Base-by-base conservation (phyloP, 2,113 vertebrate species). In the Protobothrops mucrosquamatus region DNA sequence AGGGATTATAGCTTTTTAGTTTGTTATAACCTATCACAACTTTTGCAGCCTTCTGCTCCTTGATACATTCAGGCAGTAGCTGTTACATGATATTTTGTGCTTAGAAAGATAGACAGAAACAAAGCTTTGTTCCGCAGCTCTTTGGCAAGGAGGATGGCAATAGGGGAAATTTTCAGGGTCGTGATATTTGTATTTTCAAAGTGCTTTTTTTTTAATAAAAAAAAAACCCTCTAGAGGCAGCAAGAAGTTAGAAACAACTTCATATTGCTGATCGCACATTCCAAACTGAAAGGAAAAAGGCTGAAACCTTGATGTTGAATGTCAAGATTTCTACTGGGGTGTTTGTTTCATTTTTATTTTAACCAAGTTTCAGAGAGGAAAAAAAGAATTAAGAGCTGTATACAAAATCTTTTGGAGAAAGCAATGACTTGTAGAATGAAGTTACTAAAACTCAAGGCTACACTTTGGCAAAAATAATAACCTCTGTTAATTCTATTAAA, bases 111-210 rank as follows among this genome's bases (percentile, higher is more conserved):
- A 96, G 96, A 97, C 93, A 97, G 96, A 97, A 96, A 94, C 93
- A 95, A 85, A 90, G 93, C 55, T 95, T 96, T 97, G 93, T 94
- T 95, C 74, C 12, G 94, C 96, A 96, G 95, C 93, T 20, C 23
- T 88, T 39, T 55, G 34, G 51, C 69, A 34, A 55, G 23, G 14
- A 52, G 39, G 89, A 54, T 7, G 64, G 18, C 89, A 92, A 92
- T n/a, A 69, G 93, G 93, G 94, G 94, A 97, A 96, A 92, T 96
- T 94, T 96, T 96, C 93, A 96, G 95, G 95, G 96, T 97, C 96
- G 93, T 9, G 95, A 93, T 97, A 69, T 93, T 96, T 92, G 90
- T 97, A 96, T 97, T 97, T 97, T 96, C 96, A 97, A 96, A 96
- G 95, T 97, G 93, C 94, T 95, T 90, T 96, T 69, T 51, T 8